These are phyloP conservation scores for Pollenia griseotomentosa DNA, from an alignment of 2,888 invertebrate species.

Conservation along the genomic window DNA sequence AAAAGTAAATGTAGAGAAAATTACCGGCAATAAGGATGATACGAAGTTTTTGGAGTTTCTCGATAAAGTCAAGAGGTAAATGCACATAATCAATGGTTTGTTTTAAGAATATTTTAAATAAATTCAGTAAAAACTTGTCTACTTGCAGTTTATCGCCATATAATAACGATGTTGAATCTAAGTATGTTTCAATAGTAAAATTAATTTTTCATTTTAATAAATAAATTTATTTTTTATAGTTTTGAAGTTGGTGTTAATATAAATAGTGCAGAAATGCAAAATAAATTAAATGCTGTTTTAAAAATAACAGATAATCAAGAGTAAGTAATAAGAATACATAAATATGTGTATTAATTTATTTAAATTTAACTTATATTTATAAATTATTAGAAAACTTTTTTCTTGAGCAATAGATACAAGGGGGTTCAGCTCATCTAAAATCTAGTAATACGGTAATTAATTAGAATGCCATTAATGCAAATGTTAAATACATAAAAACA, in stretches of 20 bases:
- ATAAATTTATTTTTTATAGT: slow-evolving; percentile 32
- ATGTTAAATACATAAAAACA: no score
- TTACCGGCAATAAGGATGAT: slow-evolving; percentile 81
- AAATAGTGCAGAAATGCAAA: slow-evolving; percentile 80
- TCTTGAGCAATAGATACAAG: no score
- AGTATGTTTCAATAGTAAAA: slow-evolving; percentile 77
- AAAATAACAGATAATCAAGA: slow-evolving; percentile 78
- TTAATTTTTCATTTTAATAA: neutral
- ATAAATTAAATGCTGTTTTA: slow-evolving; percentile 80
- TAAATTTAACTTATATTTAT: no score
- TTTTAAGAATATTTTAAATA: neutral
- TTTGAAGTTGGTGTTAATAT: slow-evolving; percentile 75
- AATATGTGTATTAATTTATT: no score
- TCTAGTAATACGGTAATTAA: no score
- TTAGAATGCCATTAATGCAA: no score
- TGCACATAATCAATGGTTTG: neutral
- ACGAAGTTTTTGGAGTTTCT: slow-evolving; percentile 82
- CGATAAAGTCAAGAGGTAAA: slow-evolving; percentile 78
- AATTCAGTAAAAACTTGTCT: neutral
- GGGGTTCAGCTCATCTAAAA: no score
- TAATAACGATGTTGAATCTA: slow-evolving; percentile 77
- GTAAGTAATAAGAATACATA: slow-evolving; percentile 60
- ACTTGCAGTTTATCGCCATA: slow-evolving; percentile 79
- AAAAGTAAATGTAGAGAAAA: slow-evolving; percentile 78
- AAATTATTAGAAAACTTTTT: no score